phyloP scores from a whole-genome alignment of 2,888 invertebrate genomes.

The Eumerus sabulonum region DNA sequence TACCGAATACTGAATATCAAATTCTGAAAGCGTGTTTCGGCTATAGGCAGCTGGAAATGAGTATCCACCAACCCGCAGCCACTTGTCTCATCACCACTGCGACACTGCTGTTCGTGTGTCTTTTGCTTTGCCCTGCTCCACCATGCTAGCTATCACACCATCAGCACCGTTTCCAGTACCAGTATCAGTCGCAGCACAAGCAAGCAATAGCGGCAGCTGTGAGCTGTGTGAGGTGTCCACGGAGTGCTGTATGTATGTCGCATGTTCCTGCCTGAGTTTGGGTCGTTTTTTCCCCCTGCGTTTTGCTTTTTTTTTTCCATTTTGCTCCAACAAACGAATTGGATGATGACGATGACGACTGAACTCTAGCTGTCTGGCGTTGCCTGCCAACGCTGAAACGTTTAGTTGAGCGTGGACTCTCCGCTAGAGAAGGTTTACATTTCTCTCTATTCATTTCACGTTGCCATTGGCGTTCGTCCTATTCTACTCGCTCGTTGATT shows the following conservation, averaged over 20 bases:
- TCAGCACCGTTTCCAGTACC: conserved; percentile 11
- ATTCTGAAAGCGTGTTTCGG: conserved; percentile 67
- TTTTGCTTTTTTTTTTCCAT: no score
- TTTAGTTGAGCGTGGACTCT: conserved; percentile 69
- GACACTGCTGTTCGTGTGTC: conserved; percentile 45
- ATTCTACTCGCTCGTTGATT: conserved; percentile 7
- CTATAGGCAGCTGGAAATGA: conserved; percentile 66
- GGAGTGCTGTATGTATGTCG: conserved; percentile 58
- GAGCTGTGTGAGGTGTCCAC: conserved; percentile 64
- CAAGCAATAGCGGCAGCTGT: conserved; percentile 63
- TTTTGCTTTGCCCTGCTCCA: conserved; percentile 54
- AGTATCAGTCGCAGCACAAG: conserved; percentile 27
- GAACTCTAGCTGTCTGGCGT: conserved; percentile 52
- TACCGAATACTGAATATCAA: no score
- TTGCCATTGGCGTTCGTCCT: conserved; percentile 20
- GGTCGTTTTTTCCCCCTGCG: conserved; percentile 57
- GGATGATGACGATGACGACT: conserved; percentile 58
- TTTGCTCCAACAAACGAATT: conserved; percentile 45
- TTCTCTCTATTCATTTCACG: conserved; percentile 27
- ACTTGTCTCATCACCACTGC: conserved; percentile 55
- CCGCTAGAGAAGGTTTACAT: conserved; percentile 60
- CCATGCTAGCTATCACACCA: conserved; percentile 14
- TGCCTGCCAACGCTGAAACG: conserved; percentile 65
- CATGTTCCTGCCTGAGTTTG: conserved; percentile 51
- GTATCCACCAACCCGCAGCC: conserved; percentile 65